phyloP scores from a whole-genome alignment of 2,797 vertebrate genomes.

The Enteromius mattozi region DNA sequence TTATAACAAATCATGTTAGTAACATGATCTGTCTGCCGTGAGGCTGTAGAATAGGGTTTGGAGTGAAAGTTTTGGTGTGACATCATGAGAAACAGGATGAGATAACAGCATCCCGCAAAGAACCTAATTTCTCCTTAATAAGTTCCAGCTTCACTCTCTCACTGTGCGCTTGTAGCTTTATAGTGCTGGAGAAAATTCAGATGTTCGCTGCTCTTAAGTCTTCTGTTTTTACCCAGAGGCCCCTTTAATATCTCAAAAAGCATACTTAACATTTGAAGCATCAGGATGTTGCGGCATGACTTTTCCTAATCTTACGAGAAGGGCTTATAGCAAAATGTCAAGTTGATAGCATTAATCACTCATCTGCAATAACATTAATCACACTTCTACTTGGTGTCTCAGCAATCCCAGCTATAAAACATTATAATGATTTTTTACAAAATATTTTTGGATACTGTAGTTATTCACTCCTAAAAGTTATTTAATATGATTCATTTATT shows the following conservation, averaged over 20 bases:
- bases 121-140: constrained; percentile 46
- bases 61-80: constrained; percentile 35
- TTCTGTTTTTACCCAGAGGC: not conserved
- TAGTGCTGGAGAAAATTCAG: constrained; percentile 3
- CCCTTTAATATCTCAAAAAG: not conserved
- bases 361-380: not conserved
- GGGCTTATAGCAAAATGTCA: not conserved
- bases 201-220: not conserved
- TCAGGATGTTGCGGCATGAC: not conserved
- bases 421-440: not conserved
- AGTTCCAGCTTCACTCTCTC: constrained; percentile 54
- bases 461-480: not conserved
- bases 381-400: not conserved
- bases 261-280: constrained; percentile 17
- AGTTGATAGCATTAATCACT: constrained; percentile 17
- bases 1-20: not conserved
- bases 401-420: not conserved
- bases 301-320: not conserved
- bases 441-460: not conserved
- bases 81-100: constrained; percentile 55
- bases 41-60: not conserved
- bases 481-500: not conserved
- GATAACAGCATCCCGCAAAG: constrained; percentile 47
- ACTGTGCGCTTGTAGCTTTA: constrained; percentile 11
- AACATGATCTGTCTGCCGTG: not conserved